Conservation (phyloP, 1,140 invertebrate genomes). For the Trinorchestia longiramus region DNA sequence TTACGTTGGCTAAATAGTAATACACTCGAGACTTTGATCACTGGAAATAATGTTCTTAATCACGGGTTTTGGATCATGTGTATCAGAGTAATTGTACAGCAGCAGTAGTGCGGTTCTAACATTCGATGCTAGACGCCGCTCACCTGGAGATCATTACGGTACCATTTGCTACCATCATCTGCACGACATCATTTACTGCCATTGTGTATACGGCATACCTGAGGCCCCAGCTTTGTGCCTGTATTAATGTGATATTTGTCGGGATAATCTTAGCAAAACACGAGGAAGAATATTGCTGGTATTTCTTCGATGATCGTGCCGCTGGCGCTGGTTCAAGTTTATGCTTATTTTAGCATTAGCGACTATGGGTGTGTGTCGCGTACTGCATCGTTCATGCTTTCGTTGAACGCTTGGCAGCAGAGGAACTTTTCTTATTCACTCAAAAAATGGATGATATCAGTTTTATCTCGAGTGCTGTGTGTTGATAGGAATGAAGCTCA, state of each 20-base stretch:
- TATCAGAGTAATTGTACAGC: too few species aligned
- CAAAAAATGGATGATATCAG: background rate
- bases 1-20: background rate
- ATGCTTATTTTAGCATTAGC: conserved; percentile 2
- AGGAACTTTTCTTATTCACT: background rate
- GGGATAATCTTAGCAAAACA: background rate
- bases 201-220: background rate
- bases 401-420: background rate
- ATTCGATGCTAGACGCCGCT: background rate
- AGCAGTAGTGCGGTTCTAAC: background rate
- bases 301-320: background rate
- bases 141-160: background rate
- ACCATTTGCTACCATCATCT: background rate
- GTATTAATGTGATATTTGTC: background rate
- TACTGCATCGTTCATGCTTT: conserved; percentile 7
- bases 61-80: too few species aligned
- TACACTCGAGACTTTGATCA: background rate
- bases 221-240: background rate
- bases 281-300: background rate
- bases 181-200: background rate
- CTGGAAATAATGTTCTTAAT: too few species aligned
- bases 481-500: background rate
- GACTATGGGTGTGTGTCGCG: conserved; percentile 4
- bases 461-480: background rate
- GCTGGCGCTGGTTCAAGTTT: background rate